Conservation (phyloP, 2,888 invertebrate species). For the Lydus trimaculatus region DNA sequence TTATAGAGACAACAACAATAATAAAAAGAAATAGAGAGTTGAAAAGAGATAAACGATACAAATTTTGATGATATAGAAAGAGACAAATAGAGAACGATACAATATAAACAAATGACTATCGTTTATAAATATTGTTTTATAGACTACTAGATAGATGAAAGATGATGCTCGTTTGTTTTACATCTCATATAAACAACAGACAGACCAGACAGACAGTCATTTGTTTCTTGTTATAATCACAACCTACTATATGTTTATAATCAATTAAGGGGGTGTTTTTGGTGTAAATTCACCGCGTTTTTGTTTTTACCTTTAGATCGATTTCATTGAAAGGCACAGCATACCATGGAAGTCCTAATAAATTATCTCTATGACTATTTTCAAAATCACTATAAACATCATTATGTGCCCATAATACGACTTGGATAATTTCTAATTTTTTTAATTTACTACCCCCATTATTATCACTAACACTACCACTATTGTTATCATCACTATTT, state of each 20-base stretch:
- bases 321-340: slow-evolving; percentile 75
- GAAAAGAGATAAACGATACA: background rate
- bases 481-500: slow-evolving; percentile 42
- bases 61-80: background rate
- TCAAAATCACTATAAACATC: slow-evolving; percentile 71
- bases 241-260: background rate
- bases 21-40: background rate
- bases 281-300: background rate
- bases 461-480: slow-evolving; percentile 26
- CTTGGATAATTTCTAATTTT: slow-evolving; percentile 70
- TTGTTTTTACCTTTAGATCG: slow-evolving; percentile 69
- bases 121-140: slow-evolving; percentile 1
- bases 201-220: too few relatives aligned
- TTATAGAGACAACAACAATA: slow-evolving; percentile 13
- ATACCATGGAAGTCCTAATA: slow-evolving; percentile 74
- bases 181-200: too few relatives aligned
- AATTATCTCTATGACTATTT: slow-evolving; percentile 68
- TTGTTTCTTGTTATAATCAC: background rate
- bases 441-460: slow-evolving; percentile 49
- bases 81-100: background rate
- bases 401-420: slow-evolving; percentile 73
- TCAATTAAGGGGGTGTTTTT: background rate
- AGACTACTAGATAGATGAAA: background rate
- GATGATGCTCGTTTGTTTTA: background rate
- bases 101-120: background rate